Evolutionary conservation across 2,888 invertebrate genomes (phyloP), one percentile per base, ranked within the genome.

Genomic region (Automeris io): DNA sequence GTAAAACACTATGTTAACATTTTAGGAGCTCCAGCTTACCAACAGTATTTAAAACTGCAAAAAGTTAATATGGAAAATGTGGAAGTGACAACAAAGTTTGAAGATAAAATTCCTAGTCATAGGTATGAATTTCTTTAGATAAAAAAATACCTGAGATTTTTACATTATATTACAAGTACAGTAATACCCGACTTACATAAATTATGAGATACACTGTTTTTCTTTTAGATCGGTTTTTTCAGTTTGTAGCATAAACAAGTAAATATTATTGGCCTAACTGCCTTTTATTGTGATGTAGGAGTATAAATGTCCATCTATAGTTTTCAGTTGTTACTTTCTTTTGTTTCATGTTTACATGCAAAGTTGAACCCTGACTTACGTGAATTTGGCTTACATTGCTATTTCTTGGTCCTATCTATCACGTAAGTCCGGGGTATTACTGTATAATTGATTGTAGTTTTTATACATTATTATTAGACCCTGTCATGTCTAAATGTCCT

Each of bases 21-120:
- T 62, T 16, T 39, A 87, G 87, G 85, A 2, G 71, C 79, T 49
- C 90, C 88, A 41, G 90, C 83, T 37, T 91, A 89, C 60, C 87
- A 82, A 51, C 91, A 85, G 70, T 89, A 88, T 62, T 88, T 80
- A 67, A 91, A 85, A 65, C 63, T 88, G 18, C 85, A 80, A 49
- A 88, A 86, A 52, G 87, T 83, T 47, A 76, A 76, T 61, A 77
- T 61, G 69, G 86, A 72, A 55, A 79, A 71, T 73, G 77, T 68
- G 60, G 89, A 78, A 57, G 77, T 90, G 54, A 90, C 90, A 73
- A 67, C 87, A 68, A 59, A 87, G 68, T 63, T 70, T 80, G 65
- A 89, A 73, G 61, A 82, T 21, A 80, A 70, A 45, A 49, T 80
- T 12, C 57, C 79, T 8, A 72, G 60, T 47, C 76, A 77, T 46